A percentile compares a stretch with the other conserved stretches of the same genome.
Conservation (phyloP, 37 sponge, comb jelly and placozoan species). For the Ephydatia muelleri region DNA sequence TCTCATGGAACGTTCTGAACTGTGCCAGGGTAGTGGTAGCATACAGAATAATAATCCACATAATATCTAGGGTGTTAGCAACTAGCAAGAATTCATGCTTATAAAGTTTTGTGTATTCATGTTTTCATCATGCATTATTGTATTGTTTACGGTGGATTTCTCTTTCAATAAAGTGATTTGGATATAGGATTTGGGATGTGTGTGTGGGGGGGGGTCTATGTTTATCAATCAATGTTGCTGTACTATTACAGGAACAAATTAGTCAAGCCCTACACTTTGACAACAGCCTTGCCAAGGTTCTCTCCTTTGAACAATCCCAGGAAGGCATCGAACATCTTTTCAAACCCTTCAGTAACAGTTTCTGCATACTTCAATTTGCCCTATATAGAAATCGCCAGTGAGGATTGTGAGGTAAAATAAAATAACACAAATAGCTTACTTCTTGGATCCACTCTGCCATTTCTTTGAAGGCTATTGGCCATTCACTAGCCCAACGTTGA, state of each 20-base stretch:
- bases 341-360: constrained; percentile 74
- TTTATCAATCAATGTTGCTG: no score
- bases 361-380: constrained; percentile 65
- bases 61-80: no score
- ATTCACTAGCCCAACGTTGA: constrained; percentile 25
- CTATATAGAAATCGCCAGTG: not conserved
- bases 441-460: constrained; percentile 75
- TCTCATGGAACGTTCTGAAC: no score
- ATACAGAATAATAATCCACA: no score
- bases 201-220: no score
- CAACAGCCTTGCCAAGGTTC: constrained; percentile 73
- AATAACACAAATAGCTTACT: constrained; percentile 22
- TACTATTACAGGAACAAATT: not conserved
- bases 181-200: no score
- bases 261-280: constrained; percentile 37
- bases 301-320: constrained; percentile 66
- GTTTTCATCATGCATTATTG: no score
- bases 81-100: no score
- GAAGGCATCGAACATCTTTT: constrained; percentile 83
- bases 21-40: no score
- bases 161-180: no score
- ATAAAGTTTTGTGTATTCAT: no score
- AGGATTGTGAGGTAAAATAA: not conserved
- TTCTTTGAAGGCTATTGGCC: constrained; percentile 63
- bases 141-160: no score